Base-by-base conservation (phyloP, 2,888 invertebrate genomes). In the Diploptera punctata region DNA sequence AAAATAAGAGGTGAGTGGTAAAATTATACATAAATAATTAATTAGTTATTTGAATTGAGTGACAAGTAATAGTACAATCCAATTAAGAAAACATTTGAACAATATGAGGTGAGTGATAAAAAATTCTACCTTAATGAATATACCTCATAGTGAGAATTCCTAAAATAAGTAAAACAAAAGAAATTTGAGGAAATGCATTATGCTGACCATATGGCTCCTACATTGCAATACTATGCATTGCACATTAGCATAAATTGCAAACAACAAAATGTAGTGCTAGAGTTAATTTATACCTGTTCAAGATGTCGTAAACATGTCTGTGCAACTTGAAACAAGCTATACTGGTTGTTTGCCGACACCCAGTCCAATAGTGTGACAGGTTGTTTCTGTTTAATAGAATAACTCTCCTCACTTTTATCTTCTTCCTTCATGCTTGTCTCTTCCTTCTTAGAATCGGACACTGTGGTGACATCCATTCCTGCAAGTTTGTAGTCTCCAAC, bases 341-440 rank as follows among this genome's bases (percentile, higher is more conserved):
- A 91, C 77, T 92, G 91, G 79, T 91, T 92, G 78, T 95, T 95
- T 3, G 93, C 90, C 29, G 92, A 89, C 71, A 97, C 95, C 96
- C 96, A 97, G 77, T 95, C 93, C 72, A 93, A 84, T 44, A 97
- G 82, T 29, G 92, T 92, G 1, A 89, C 83, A 9, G 87, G 86
- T 21, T 47, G 60, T 75, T 73, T 47, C 69, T 71, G 71, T 69
- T 74, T 74, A 29, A 18, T 43, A 43, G 26, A 24, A n/a, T 62
- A 65, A 13, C 57, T 49, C 13, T 57, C 68, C n/a, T 47, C 72
- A n/a, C 21, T 72, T 38, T 13, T 60, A 9, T 9, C 57, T 29
- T 38, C 33, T 29, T 13, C 31, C 52, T 54, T 71, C 29, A 16
- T 54, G 31, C 43, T 33, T 16, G 57, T 81, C 3, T 80, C 81